A percentile compares a stretch with the other conserved stretches of the same genome.
These are phyloP conservation scores for Ophion slaviceki DNA, from an alignment of 2,888 invertebrate genomes.

Conservation along the genomic window DNA sequence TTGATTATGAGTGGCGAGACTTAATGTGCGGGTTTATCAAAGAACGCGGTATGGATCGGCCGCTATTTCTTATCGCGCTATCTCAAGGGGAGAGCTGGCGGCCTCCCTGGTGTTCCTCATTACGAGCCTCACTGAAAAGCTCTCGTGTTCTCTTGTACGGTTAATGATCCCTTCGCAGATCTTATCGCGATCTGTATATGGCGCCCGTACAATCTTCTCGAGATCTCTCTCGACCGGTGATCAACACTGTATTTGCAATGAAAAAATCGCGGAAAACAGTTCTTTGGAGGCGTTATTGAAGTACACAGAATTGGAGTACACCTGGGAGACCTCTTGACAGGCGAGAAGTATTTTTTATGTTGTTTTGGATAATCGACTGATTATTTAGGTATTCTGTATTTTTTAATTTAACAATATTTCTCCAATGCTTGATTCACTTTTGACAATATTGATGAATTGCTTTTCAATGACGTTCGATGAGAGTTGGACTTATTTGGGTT, in stretches of 20 bases:
- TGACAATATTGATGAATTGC: background rate
- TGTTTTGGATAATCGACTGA: too few species aligned
- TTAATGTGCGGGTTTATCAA: conserved; percentile 17
- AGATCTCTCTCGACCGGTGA: conserved; percentile 21
- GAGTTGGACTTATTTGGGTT: background rate
- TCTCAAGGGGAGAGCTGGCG: conserved; percentile 48
- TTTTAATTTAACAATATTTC: background rate
- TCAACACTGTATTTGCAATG: conserved; percentile 68
- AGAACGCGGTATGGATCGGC: conserved; percentile 33
- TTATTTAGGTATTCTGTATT: too few species aligned
- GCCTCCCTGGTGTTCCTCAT: conserved; percentile 54
- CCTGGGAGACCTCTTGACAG: too few species aligned
- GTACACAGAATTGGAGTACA: background rate
- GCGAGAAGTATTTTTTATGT: too few species aligned
- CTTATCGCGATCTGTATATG: conserved; percentile 28
- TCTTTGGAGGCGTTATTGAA: background rate
- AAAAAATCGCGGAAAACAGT: background rate
- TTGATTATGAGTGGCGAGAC: conserved; percentile 44
- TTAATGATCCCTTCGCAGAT: conserved; percentile 55
- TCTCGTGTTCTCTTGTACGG: conserved; percentile 43
- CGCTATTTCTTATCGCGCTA: conserved; percentile 50
- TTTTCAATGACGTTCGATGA: background rate
- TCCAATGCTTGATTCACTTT: background rate
- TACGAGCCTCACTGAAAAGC: conserved; percentile 46
- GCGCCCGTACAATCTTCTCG: conserved; percentile 1